A percentile compares a stretch with the other conserved stretches of the same genome.
phyloP scores from a whole-genome alignment of 2,888 invertebrate species.

The Nymphalis c-album region DNA sequence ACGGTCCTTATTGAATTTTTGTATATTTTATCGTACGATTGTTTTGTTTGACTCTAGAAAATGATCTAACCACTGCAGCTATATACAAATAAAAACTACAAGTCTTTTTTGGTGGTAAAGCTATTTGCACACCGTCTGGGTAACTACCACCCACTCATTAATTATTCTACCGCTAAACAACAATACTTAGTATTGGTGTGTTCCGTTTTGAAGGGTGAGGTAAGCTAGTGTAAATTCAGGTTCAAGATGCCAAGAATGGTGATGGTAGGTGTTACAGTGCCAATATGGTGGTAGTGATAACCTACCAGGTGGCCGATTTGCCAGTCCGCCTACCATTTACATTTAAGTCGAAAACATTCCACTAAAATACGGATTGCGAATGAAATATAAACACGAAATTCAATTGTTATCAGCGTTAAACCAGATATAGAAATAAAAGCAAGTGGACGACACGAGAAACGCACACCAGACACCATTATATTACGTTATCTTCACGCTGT shows the following conservation, averaged over 20 bases:
- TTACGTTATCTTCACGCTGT: slow-evolving; percentile 28
- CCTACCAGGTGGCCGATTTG: not conserved
- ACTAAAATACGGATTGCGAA: not conserved
- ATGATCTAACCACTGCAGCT: not conserved
- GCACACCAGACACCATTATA: slow-evolving; percentile 17
- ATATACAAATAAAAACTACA: not conserved
- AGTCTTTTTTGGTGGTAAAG: too few relatives aligned
- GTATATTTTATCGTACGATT: slow-evolving; percentile 13
- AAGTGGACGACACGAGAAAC: not conserved
- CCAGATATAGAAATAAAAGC: not conserved
- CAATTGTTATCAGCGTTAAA: not conserved
- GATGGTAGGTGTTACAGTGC: too few relatives aligned
- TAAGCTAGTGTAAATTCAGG: too few relatives aligned
- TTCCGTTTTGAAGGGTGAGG: too few relatives aligned
- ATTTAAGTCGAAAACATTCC: not conserved
- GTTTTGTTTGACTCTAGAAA: not conserved
- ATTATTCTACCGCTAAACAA: too few relatives aligned
- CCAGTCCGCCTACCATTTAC: not conserved
- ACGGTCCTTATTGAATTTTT: slow-evolving; percentile 33
- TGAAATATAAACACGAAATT: not conserved
- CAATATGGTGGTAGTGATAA: not conserved
- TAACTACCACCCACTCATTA: too few relatives aligned
- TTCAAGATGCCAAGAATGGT: too few relatives aligned
- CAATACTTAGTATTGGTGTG: too few relatives aligned
- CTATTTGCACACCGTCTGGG: too few relatives aligned